Base-by-base conservation (phyloP, 1,140 invertebrate genomes). In the Muscidifurax raptorellus region DNA sequence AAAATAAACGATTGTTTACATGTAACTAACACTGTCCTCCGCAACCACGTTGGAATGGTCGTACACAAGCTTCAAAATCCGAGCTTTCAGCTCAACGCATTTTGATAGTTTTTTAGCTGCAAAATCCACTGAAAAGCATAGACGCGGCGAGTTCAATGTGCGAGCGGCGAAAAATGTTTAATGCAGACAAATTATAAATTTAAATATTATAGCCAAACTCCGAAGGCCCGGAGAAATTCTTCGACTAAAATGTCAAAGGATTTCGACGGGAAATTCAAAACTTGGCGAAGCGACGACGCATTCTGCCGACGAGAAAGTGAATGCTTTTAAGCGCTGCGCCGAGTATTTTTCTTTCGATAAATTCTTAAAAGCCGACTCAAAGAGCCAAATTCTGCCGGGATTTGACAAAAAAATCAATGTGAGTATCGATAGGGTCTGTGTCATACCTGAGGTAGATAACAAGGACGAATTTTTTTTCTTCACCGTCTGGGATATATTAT, bases 151-250 rank as follows among this genome's bases (percentile, higher is more conserved):
- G 18, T 72, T 72, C 27, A 72, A 78, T 72, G 76, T 28, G 64
- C 15, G 36, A 44, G 75, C 28, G 40, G 9, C 27, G 40, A 10
- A 67, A 40, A 77, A 83, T 83, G 36, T 83, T 69, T 77, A 83
- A 77, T 77, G 59, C 27, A 76, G 59, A 52, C 66, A 40, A 78
- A 77, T 83, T 84, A 78, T 79, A 84, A 84, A 79, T 72, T 79
- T 52, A 59, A 84, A 84, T 84, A 59, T 72, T 47, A 77, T 25
- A 47, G 27, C 6, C 27, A 7, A 12, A 30, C 3, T 15, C 28
- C 25, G 27, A 27, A 27, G n/a, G 66, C 10, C 4, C 72, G n/a
- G 22, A 2, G 5, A 28, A 76, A 47, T 10, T 72, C 22, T 6
- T 0, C 30, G 2, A 72, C 28, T 22, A 22, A 72, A 72, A 32